A percentile compares a stretch with the other conserved stretches of the same genome.
Conservation (phyloP, 2,888 invertebrate species). For the Dasysyrphus tricinctus region DNA sequence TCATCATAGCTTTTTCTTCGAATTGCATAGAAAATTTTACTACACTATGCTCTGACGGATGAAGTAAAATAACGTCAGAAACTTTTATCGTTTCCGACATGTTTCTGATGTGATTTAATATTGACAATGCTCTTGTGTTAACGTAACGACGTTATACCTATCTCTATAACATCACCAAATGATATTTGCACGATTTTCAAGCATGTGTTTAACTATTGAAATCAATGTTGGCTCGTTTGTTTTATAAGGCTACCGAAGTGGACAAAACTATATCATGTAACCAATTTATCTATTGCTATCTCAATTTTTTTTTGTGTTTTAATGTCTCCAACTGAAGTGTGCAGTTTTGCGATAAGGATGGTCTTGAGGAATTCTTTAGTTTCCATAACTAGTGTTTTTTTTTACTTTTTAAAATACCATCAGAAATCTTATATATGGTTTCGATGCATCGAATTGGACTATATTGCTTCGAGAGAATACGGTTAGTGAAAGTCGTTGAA, state of each 20-base stretch:
- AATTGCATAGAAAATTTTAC: not conserved
- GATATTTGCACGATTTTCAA: conserved; percentile 19
- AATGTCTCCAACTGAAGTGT: not conserved
- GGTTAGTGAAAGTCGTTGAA: conserved; percentile 13
- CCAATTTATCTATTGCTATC: conserved; percentile 23
- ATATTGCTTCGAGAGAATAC: not conserved
- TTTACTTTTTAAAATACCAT: not conserved
- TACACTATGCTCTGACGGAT: no score
- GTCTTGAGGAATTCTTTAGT: not conserved
- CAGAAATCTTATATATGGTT: conserved; percentile 31
- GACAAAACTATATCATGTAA: conserved; percentile 18
- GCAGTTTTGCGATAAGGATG: conserved; percentile 11
- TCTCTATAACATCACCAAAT: not conserved
- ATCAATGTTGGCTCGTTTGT: conserved; percentile 26
- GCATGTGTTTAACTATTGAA: conserved; percentile 22
- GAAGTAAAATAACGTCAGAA: not conserved
- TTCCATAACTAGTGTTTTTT: not conserved
- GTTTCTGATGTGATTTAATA: conserved; percentile 4
- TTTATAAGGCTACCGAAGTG: conserved; percentile 25
- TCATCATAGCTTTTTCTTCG: not conserved
- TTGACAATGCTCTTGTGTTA: conserved; percentile 33
- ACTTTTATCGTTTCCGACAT: conserved; percentile 1
- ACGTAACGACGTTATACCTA: conserved; percentile 3
- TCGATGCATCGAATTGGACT: not conserved
- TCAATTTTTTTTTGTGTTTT: not conserved